Percentiles rank a stretch among this genome's conserved stretches.
phyloP scores from a whole-genome alignment of 37 sponge, comb jelly and placozoan species.

The Sycon ciliatum region DNA sequence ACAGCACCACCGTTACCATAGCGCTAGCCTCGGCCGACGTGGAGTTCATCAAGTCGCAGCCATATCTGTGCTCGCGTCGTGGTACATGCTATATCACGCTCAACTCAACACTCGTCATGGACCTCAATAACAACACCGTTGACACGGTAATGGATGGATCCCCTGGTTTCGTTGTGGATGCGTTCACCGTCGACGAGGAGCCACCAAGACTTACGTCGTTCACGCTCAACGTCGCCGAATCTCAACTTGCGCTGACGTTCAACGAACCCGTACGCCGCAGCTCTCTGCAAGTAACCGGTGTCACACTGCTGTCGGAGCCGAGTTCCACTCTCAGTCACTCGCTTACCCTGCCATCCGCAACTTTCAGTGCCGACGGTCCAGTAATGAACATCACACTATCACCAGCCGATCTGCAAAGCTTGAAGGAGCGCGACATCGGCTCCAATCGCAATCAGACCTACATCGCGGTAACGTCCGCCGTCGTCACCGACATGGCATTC shows the following conservation, averaged over 20 bases:
- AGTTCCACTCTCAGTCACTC: conserved; percentile 9
- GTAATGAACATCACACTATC: conserved; percentile 1
- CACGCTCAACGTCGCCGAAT: conserved; percentile 55
- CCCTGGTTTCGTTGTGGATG: conserved; percentile 37
- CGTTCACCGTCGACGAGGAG: conserved; percentile 34
- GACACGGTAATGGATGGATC: conserved; percentile 34
- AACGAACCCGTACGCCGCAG: conserved; percentile 63
- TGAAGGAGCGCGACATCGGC: background rate
- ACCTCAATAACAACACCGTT: conserved; percentile 48
- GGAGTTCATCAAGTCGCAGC: conserved; percentile 52
- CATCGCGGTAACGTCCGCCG: conserved; percentile 49
- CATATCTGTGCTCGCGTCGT: conserved; percentile 49
- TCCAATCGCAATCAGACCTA: conserved; percentile 23
- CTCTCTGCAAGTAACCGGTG: conserved; percentile 19
- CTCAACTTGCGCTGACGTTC: conserved; percentile 54
- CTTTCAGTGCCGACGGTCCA: background rate
- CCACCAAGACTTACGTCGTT: conserved; percentile 50
- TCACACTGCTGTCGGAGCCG: conserved; percentile 41
- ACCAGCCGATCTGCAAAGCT: background rate
- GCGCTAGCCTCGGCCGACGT: conserved; percentile 50
- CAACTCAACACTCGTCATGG: conserved; percentile 37
- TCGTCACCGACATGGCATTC: conserved; percentile 51
- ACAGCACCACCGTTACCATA: conserved; percentile 26
- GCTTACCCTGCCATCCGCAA: conserved; percentile 37
- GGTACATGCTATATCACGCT: conserved; percentile 72